phyloP scores from a whole-genome alignment of 2,113 vertebrate genomes.

The Hyla sarda region DNA sequence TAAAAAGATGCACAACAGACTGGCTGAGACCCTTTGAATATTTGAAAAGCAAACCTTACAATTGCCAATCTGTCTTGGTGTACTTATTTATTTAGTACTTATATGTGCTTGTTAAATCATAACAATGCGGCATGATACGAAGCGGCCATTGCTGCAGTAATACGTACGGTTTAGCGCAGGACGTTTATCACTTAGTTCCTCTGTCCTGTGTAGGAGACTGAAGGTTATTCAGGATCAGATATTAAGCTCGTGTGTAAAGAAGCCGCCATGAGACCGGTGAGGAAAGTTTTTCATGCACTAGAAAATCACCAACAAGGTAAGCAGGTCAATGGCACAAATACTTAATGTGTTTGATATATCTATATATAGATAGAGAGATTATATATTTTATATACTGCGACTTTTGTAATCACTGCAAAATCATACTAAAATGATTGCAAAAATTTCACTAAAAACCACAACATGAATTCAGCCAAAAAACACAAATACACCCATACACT shows the following conservation, averaged over 20 bases:
- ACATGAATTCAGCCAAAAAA: no score
- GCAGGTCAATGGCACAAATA: no score
- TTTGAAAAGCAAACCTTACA: neutral
- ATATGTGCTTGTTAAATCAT: no score
- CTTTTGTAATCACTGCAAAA: no score
- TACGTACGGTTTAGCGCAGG: neutral
- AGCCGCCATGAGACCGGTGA: constrained; percentile 92
- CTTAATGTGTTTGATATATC: no score
- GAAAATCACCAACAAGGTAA: constrained; percentile 85
- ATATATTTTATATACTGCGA: no score
- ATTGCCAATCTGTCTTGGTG: neutral
- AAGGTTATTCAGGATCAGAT: constrained; percentile 95
- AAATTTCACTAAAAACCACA: no score
- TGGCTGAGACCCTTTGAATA: neutral
- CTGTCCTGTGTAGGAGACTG: constrained; percentile 74
- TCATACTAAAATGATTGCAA: no score
- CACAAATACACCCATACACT: no score
- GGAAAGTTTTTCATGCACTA: constrained; percentile 89
- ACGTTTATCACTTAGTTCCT: neutral
- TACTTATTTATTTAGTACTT: no score
- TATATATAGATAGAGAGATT: no score
- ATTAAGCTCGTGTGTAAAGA: constrained; percentile 93
- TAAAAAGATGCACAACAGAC: no score
- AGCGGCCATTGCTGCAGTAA: neutral
- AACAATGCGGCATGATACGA: neutral